These are phyloP conservation scores for Melospiza melodia DNA, from an alignment of 2,113 vertebrate genomes.

Conservation along the genomic window DNA sequence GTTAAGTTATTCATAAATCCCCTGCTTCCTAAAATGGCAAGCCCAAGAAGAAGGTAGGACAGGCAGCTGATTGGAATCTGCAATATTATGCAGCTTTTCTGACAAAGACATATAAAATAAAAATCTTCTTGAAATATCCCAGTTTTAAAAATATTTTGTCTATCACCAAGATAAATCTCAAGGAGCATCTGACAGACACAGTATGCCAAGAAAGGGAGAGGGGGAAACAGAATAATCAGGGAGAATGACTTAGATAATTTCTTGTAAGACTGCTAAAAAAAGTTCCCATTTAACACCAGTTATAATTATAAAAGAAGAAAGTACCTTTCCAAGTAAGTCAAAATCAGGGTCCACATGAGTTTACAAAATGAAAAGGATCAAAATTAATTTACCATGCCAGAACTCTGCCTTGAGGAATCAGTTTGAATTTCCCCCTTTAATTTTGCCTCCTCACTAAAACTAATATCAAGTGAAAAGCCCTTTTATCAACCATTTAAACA, in stretches of 20 bases:
- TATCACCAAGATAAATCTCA: constrained; percentile 41
- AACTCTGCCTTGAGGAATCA: background rate
- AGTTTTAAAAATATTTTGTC: constrained; percentile 59
- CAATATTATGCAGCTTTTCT: constrained; percentile 52
- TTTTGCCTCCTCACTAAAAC: background rate
- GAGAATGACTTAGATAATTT: constrained; percentile 14
- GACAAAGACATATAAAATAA: constrained; percentile 44
- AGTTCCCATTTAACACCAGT: background rate
- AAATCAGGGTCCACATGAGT: background rate
- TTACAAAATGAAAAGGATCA: background rate
- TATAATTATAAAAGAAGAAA: background rate
- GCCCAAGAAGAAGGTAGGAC: constrained; percentile 51
- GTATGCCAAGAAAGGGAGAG: constrained; percentile 39
- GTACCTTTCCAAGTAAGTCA: background rate
- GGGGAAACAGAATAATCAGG: constrained; percentile 14
- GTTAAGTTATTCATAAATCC: constrained; percentile 48
- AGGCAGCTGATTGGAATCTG: constrained; percentile 58
- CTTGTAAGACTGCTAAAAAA: background rate
- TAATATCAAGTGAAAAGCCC: background rate
- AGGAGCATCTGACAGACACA: constrained; percentile 46
- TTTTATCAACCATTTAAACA: background rate
- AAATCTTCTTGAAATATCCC: constrained; percentile 54
- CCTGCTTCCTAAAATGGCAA: constrained; percentile 56
- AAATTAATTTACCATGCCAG: background rate
- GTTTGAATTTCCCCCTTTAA: background rate